Percentiles rank a stretch among this genome's conserved stretches.
These are phyloP conservation scores for Prostheceraeus crozeri DNA, from an alignment of 2,888 invertebrate genomes.

Conservation along the genomic window DNA sequence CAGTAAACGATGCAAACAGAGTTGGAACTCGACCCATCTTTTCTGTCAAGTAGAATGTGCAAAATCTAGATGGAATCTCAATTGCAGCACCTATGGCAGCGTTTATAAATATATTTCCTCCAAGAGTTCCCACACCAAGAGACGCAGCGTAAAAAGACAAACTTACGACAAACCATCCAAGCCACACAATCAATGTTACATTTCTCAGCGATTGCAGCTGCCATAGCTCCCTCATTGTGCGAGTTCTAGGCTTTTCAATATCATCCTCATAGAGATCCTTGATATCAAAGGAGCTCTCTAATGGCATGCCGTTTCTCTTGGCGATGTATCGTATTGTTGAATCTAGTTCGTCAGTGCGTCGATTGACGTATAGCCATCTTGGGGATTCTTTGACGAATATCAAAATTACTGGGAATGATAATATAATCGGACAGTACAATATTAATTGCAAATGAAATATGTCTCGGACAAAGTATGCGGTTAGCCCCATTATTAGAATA, in stretches of 20 bases:
- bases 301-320: background rate
- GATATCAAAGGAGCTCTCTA: background rate
- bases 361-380: conserved; percentile 8
- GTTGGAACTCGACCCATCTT: conserved; percentile 8
- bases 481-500: background rate
- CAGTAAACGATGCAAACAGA: background rate
- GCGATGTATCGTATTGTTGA: conserved; percentile 6
- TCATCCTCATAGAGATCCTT: background rate
- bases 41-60: background rate
- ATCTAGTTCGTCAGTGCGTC: conserved; percentile 20
- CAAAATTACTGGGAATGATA: background rate
- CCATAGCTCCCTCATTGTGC: no score
- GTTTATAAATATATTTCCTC: conserved; percentile 27
- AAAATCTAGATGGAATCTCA: conserved; percentile 21
- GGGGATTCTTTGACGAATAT: conserved; percentile 19
- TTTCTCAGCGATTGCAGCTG: background rate
- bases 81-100: background rate
- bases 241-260: background rate
- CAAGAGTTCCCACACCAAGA: background rate
- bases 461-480: conserved; percentile 27
- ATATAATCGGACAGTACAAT: background rate
- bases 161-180: conserved; percentile 11
- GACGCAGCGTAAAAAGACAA: conserved; percentile 10
- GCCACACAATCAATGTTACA: conserved; percentile 9
- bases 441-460: conserved; percentile 14